Base-by-base conservation (phyloP, 1,140 invertebrate genomes). In the Arion vulgaris region DNA sequence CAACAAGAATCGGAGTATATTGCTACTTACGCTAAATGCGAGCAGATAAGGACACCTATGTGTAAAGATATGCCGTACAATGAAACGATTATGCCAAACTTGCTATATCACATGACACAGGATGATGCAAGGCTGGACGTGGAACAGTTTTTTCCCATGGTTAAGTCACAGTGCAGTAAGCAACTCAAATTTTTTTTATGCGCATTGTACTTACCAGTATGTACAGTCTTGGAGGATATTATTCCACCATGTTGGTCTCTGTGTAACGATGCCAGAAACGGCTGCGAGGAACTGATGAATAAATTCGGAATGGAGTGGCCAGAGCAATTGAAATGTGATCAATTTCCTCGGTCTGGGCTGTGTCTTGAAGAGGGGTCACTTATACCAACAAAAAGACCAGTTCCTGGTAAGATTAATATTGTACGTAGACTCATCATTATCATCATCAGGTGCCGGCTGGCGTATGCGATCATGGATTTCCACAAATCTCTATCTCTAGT, bases 131-230 rank as follows among this genome's bases (percentile, higher is more conserved):
- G 96, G 1, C 93, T 96, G 73, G 97, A 98, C 87, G 95, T 99
- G 0, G 96, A 98, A 90, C 96, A 97, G 89, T 99, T 97, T 90
- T 96, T 96, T 78, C 97, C 98, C 5, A 92, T 99, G 26, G 96
- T 99, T 0, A 98, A 99, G 93, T 95, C 99, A 4, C 95, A 97
- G 85, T 99, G 98, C 92, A 98, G 97, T 85, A 95, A 96, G 0
- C 96, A 99, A 91, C 93, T 99, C 36, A 96, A 97, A 90, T 96
- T 99, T 84, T 99, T 99, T 91, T 93, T 99, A n/a, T 99, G 98
- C 93, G 96, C 97, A 0, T 94, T 99, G 71, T 99, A 97, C 92
- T 96, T 96, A 7, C 98, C 98, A 0, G 95, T 99, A 0, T 99
- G 98, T 85, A 90, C 89, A 23, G 85, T 98, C 72, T 91, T 99